These are phyloP conservation scores for Apodemia zela DNA, from an alignment of 2,888 invertebrate genomes.

Conservation along the genomic window DNA sequence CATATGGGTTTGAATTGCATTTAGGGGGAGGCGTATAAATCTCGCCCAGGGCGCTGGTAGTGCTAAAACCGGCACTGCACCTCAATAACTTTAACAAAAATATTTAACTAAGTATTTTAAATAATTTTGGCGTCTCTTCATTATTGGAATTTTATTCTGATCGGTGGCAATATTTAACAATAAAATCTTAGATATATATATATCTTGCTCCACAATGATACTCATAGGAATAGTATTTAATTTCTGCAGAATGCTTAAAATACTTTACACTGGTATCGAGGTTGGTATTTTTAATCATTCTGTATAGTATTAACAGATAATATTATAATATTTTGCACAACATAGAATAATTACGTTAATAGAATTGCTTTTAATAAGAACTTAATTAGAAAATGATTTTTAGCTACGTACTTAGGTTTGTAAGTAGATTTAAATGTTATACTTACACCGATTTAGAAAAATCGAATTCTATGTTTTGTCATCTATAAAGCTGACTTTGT, in stretches of 20 bases:
- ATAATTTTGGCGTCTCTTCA: too few relatives aligned
- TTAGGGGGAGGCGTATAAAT: too few relatives aligned
- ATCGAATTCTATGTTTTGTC: neutral
- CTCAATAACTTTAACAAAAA: too few relatives aligned
- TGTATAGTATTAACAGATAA: neutral
- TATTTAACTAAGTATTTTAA: too few relatives aligned
- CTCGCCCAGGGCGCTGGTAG: too few relatives aligned
- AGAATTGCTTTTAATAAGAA: constrained; percentile 28
- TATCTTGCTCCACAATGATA: too few relatives aligned
- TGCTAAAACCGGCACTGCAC: too few relatives aligned
- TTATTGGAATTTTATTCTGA: too few relatives aligned
- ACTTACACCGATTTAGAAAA: neutral
- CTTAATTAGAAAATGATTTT: constrained; percentile 10
- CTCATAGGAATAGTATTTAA: neutral
- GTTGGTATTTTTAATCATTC: neutral
- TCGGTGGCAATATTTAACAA: too few relatives aligned
- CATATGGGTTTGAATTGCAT: too few relatives aligned
- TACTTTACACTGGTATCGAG: neutral
- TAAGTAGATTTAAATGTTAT: constrained; percentile 8
- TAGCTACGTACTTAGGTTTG: constrained; percentile 10
- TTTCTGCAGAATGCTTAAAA: constrained; percentile 5
- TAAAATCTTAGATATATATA: too few relatives aligned
- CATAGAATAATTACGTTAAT: constrained; percentile 38
- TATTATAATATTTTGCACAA: constrained; percentile 41
- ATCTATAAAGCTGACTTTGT: constrained; percentile 9